These are phyloP conservation scores for Apodemia duryi DNA, from an alignment of 2,888 invertebrate genomes.

Conservation along the genomic window DNA sequence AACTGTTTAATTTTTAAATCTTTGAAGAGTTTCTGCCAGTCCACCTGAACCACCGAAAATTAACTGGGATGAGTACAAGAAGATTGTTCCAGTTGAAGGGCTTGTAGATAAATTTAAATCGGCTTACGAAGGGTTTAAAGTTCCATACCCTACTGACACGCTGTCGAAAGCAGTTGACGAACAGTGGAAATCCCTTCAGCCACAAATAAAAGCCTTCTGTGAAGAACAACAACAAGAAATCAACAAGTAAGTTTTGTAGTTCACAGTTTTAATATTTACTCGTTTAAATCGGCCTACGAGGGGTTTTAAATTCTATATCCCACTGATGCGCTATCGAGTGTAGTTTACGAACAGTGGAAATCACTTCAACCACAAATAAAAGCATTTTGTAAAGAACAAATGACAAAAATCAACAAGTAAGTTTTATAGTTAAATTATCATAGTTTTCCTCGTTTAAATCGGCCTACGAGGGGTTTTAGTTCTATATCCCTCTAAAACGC, in stretches of 20 bases:
- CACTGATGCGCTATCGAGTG: slow-evolving; percentile 42
- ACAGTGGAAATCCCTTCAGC: slow-evolving; percentile 53
- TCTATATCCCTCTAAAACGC: slow-evolving; percentile 47
- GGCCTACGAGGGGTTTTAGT: slow-evolving; percentile 42
- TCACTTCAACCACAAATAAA: slow-evolving; percentile 47
- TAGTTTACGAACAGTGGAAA: slow-evolving; percentile 59
- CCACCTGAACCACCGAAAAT: slow-evolving; percentile 58
- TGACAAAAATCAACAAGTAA: no score
- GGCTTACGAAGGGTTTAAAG: slow-evolving; percentile 43
- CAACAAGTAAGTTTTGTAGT: no score
- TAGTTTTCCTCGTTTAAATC: slow-evolving; percentile 36
- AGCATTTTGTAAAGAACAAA: slow-evolving; percentile 41
- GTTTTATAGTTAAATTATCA: no score
- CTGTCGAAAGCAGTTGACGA: slow-evolving; percentile 48
- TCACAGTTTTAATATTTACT: no score
- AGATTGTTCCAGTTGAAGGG: slow-evolving; percentile 46
- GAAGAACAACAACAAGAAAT: slow-evolving; percentile 31
- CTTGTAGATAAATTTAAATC: slow-evolving; percentile 57
- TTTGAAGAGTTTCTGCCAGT: slow-evolving; percentile 47
- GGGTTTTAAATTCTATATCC: slow-evolving; percentile 54
- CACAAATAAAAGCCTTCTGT: slow-evolving; percentile 47
- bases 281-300: slow-evolving; percentile 46
- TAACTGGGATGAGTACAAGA: slow-evolving; percentile 57
- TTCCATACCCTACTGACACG: slow-evolving; percentile 56
- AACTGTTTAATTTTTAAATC: not conserved